Conservation (phyloP, 2,113 vertebrate genomes). For the Cyprinodon brontotheroides region DNA sequence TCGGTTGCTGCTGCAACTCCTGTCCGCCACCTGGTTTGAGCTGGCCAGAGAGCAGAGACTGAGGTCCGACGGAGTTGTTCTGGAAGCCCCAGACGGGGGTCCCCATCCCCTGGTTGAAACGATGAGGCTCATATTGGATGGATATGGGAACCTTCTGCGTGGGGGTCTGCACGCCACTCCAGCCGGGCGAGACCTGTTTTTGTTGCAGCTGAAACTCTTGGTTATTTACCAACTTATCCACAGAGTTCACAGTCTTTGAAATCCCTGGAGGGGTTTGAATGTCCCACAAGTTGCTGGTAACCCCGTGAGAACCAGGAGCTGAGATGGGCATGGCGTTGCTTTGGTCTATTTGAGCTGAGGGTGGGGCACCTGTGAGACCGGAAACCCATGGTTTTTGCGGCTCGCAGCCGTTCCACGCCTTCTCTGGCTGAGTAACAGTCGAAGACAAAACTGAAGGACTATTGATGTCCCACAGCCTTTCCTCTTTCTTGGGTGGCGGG, state of each 20-base stretch:
- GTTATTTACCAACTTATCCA: constrained; percentile 63
- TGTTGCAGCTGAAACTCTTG: constrained; percentile 69
- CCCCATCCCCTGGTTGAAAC: constrained; percentile 66
- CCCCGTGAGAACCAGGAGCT: constrained; percentile 50
- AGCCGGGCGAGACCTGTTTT: constrained; percentile 63
- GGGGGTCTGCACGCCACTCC: constrained; percentile 55
- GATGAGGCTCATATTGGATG: constrained; percentile 65
- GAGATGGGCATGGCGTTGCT: constrained; percentile 59
- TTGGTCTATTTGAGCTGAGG: constrained; percentile 67
- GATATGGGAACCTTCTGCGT: constrained; percentile 71
- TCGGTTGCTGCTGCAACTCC: constrained; percentile 69
- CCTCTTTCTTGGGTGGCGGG: constrained; percentile 55
- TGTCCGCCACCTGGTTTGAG: constrained; percentile 67
- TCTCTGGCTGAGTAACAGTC: constrained; percentile 64
- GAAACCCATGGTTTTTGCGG: constrained; percentile 61
- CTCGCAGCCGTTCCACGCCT: constrained; percentile 59
- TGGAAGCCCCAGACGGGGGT: constrained; percentile 77
- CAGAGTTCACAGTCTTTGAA: constrained; percentile 60
- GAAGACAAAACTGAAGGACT: constrained; percentile 46
- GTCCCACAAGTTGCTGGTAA: constrained; percentile 69
- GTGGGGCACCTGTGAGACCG: constrained; percentile 47
- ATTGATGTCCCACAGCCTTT: constrained; percentile 56
- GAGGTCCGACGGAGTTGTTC: constrained; percentile 63
- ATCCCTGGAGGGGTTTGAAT: constrained; percentile 60
- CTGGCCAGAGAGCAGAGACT: constrained; percentile 66